Base-by-base conservation (phyloP, 1,140 invertebrate genomes). In the Pseudomyrmex flavicornis region DNA sequence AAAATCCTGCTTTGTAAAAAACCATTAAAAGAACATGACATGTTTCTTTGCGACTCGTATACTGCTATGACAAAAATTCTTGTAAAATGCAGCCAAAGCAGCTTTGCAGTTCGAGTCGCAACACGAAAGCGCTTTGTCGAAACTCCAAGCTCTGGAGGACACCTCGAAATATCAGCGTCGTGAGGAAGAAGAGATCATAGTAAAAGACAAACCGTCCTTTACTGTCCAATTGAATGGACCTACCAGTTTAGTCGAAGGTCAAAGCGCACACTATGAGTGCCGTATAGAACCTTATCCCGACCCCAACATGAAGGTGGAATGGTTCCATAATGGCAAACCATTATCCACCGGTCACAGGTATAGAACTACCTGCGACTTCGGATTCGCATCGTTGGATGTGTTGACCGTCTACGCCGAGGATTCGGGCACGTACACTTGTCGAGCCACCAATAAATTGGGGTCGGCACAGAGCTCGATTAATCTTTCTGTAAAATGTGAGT, bases 281-380 rank as follows among this genome's bases (percentile, higher is more conserved):
- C 96, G 98, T 65, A 97, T 99, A 89, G 97, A 99, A 89, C 99
- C 99, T 56, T 98, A 99, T 91, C 98, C 98, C 10, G 99, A 99
- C 95, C 96, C 98, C 1, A 97, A 97, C 72, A 96, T 99, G 91
- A 97, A 97, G 86, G 97, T 99, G 1, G 98, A 99, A 94, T 99
- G 98, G 98, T 98, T 97, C 93, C 97, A 98, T 90, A 98, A 99
- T 93, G 98, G 98, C 66, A 97, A 98, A 93, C 97, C 98, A 56
- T 93, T 99, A n/a, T 97, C 97, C 90, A 98, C 97, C 80, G 98
- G 98, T 66, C 97, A 98, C 92, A 96, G 98, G 85, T 99, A 98
- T 95, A 96, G 98, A 88, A 98, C 98, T 70, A 96, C 97, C 9
- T 98, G 98, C 91, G 98, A 99, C 93, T 99, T 99, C 95, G 98